A percentile compares a stretch with the other conserved stretches of the same genome.
phyloP scores from a whole-genome alignment of 2,888 invertebrate genomes.

The Drosophila histrio region DNA sequence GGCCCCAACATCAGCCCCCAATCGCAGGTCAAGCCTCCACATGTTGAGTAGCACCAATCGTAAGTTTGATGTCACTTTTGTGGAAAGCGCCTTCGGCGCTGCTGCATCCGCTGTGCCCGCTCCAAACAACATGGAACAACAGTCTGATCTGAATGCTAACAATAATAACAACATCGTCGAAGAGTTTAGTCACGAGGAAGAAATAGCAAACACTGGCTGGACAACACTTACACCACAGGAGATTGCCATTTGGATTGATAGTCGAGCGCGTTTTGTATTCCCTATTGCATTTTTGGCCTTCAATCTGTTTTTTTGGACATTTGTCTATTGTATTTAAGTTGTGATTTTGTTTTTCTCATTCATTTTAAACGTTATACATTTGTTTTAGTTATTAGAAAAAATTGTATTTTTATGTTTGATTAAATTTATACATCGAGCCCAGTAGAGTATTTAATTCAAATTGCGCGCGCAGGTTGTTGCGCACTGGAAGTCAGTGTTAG shows the following conservation, averaged over 20 bases:
- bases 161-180: slow-evolving; percentile 86
- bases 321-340: slow-evolving; percentile 85
- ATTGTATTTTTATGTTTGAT: slow-evolving; percentile 2
- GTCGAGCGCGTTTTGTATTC: slow-evolving; percentile 90
- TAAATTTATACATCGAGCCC: slow-evolving; percentile 5
- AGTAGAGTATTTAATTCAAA: slow-evolving; percentile 26
- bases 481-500: slow-evolving; percentile 43
- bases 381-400: neutral
- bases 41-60: slow-evolving; percentile 40
- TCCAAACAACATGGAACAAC: slow-evolving; percentile 12
- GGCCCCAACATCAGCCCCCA: neutral
- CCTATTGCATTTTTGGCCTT: slow-evolving; percentile 91
- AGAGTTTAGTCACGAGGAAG: slow-evolving; percentile 43
- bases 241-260: slow-evolving; percentile 94
- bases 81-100: slow-evolving; percentile 58
- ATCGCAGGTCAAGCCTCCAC: slow-evolving; percentile 44
- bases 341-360: neutral
- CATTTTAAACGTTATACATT: slow-evolving; percentile 12
- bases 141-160: slow-evolving; percentile 19
- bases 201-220: slow-evolving; percentile 85
- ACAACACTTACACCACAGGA: slow-evolving; percentile 95
- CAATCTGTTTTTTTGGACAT: slow-evolving; percentile 92
- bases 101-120: neutral
- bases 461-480: slow-evolving; percentile 27
- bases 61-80: slow-evolving; percentile 63